These are phyloP conservation scores for Strigops habroptila DNA, from an alignment of 2,113 vertebrate species.

Conservation along the genomic window DNA sequence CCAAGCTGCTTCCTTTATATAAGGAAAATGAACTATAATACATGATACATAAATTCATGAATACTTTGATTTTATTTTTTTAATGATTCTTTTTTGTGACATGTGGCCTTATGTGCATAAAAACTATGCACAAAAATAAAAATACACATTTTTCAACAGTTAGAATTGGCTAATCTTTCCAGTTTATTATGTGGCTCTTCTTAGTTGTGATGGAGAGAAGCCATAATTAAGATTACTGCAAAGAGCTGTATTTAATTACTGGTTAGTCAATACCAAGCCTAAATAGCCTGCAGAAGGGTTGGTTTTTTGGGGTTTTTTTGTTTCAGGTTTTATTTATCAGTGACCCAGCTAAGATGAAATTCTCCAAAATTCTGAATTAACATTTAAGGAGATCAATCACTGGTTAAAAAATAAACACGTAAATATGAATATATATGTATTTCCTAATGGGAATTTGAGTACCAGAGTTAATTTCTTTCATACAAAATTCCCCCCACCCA, in stretches of 20 bases:
- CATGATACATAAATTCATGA: background rate
- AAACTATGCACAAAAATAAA: constrained; percentile 19
- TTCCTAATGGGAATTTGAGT: background rate
- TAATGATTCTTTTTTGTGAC: background rate
- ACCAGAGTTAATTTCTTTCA: background rate
- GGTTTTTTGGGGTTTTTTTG: background rate
- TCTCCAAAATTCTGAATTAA: constrained; percentile 10
- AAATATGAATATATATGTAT: background rate
- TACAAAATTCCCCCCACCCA: background rate
- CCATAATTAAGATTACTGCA: constrained; percentile 40
- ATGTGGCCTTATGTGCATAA: background rate
- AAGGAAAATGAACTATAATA: background rate
- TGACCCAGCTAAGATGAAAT: background rate
- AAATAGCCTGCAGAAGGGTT: constrained; percentile 35
- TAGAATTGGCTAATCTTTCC: constrained; percentile 40
- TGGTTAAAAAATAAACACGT: background rate
- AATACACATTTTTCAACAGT: constrained; percentile 18
- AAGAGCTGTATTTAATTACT: constrained; percentile 58
- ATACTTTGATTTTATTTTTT: background rate
- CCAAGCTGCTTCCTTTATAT: background rate
- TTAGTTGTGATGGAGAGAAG: constrained; percentile 23
- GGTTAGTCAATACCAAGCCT: constrained; percentile 38
- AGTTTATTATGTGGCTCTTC: constrained; percentile 18
- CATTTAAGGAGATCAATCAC: background rate
- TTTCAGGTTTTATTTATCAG: constrained; percentile 41